These are phyloP conservation scores for Tauraco hartlaubi DNA, from an alignment of 2,797 vertebrate genomes.

Conservation along the genomic window DNA sequence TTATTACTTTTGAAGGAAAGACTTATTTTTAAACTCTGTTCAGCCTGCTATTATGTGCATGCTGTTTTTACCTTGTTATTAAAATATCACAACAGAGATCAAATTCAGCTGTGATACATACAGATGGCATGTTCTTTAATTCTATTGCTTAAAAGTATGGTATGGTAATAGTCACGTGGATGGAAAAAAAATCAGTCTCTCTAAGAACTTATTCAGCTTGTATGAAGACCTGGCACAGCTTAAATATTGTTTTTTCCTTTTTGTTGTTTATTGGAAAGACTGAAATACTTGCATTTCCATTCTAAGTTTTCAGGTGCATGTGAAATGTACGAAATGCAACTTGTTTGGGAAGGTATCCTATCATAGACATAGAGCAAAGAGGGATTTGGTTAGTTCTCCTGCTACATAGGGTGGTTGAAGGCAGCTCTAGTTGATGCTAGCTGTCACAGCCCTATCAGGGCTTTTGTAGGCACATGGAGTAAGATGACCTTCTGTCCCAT, in stretches of 20 bases:
- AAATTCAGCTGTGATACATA: conserved; percentile 1
- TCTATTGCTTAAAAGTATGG: not conserved
- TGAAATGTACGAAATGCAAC: not conserved
- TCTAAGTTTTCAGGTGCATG: not conserved
- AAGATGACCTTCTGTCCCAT: not conserved
- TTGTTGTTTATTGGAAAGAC: not conserved
- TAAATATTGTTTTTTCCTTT: not conserved
- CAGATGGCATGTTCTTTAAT: too few relatives aligned
- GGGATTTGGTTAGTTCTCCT: not conserved
- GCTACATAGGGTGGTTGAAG: not conserved
- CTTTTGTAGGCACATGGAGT: not conserved
- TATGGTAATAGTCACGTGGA: not conserved
- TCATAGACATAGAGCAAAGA: not conserved
- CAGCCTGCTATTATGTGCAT: conserved; percentile 9
- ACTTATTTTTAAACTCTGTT: conserved; percentile 24
- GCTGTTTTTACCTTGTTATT: conserved; percentile 51
- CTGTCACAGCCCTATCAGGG: not conserved
- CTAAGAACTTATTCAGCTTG: not conserved
- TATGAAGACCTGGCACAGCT: not conserved
- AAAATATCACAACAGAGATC: conserved; percentile 42
- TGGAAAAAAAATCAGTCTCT: not conserved
- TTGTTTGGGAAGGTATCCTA: not conserved
- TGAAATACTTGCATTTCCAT: too few relatives aligned
- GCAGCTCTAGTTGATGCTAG: not conserved
- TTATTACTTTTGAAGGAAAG: conserved; percentile 35